Evolutionary conservation across 2,888 invertebrate species (phyloP).

Genomic region (Aproaerema taeniolella): DNA sequence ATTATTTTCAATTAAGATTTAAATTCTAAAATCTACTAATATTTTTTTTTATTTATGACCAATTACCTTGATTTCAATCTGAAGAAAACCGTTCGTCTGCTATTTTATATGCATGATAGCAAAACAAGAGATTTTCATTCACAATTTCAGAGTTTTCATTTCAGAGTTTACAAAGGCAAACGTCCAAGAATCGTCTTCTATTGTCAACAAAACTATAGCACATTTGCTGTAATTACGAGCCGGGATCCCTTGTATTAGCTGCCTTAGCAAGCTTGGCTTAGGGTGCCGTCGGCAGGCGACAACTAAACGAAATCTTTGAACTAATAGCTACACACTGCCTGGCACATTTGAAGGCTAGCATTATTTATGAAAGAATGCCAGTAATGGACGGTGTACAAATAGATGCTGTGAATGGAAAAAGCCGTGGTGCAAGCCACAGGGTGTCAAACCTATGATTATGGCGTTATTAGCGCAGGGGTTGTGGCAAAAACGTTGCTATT

Average conservation of each 20-base stretch:
- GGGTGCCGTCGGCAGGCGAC: background rate
- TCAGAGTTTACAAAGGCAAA: too few relatives aligned
- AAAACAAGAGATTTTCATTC: too few relatives aligned
- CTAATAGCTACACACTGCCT: conserved; percentile 28
- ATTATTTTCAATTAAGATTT: too few relatives aligned
- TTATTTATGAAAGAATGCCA: too few relatives aligned
- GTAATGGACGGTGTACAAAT: conserved; percentile 29
- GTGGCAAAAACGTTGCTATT: conserved; percentile 49
- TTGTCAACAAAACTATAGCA: conserved; percentile 57
- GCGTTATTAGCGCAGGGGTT: conserved; percentile 60
- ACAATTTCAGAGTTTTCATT: too few relatives aligned
- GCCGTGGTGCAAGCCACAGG: conserved; percentile 34
- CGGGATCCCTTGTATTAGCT: conserved; percentile 61
- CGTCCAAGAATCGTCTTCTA: conserved; percentile 31
- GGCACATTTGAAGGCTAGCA: background rate
- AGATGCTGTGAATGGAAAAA: conserved; percentile 17
- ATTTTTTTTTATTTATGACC: too few relatives aligned
- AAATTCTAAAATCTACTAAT: too few relatives aligned
- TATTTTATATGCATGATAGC: too few relatives aligned
- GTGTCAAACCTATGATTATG: conserved; percentile 72
- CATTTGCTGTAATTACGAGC: conserved; percentile 69
- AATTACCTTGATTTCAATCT: too few relatives aligned
- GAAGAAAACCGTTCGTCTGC: too few relatives aligned
- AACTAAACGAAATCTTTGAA: background rate
- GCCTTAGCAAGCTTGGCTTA: conserved; percentile 19